These are phyloP conservation scores for Hystrix cristata DNA, from an alignment of 2,113 vertebrate genomes.

Conservation along the genomic window DNA sequence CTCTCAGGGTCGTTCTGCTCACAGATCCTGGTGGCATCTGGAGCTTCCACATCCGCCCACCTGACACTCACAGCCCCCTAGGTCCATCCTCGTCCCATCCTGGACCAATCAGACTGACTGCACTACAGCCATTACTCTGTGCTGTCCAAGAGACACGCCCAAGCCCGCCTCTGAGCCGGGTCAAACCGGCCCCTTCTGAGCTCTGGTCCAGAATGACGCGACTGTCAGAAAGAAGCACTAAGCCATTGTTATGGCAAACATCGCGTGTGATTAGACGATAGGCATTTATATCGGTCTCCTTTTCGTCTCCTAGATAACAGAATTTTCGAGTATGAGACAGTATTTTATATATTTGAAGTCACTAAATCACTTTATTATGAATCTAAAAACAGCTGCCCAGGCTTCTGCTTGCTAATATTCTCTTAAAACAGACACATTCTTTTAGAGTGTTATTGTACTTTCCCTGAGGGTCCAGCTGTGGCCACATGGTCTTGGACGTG, in stretches of 20 bases:
- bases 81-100: background rate
- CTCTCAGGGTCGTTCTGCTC: background rate
- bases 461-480: constrained; percentile 86
- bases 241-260: background rate
- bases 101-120: too few species aligned
- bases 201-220: background rate
- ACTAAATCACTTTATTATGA: constrained; percentile 85
- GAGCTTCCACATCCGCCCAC: background rate
- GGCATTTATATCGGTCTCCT: background rate
- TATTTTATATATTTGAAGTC: constrained; percentile 77
- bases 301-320: background rate
- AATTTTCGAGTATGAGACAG: background rate
- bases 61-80: background rate
- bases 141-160: background rate
- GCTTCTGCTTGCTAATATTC: constrained; percentile 86
- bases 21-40: background rate
- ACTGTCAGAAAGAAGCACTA: background rate
- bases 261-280: background rate
- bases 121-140: background rate
- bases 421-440: constrained; percentile 88
- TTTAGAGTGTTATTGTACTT: constrained; percentile 87
- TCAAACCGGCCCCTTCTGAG: background rate
- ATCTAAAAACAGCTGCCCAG: constrained; percentile 77
- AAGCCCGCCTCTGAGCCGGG: background rate
- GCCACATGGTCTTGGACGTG: background rate